These are phyloP conservation scores for Chaetoderma sp. DNA, from an alignment of 2,888 invertebrate genomes.

Conservation along the genomic window DNA sequence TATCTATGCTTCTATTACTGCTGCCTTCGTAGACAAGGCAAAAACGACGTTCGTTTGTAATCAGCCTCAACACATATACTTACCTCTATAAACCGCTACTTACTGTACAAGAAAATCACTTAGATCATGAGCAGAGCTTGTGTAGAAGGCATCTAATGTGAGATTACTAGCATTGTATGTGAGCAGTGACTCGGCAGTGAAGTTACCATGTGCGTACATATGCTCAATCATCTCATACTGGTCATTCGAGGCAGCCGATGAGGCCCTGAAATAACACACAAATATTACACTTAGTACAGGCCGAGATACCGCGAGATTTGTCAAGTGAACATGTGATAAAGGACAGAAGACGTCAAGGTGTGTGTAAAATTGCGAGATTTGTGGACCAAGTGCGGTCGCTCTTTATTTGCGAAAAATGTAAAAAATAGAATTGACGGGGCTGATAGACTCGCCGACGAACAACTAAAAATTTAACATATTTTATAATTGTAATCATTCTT, in stretches of 20 bases:
- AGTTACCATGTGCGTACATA: conserved; percentile 32
- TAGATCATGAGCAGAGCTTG: conserved; percentile 44
- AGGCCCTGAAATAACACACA: conserved; percentile 43
- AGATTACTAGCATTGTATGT: conserved; percentile 33
- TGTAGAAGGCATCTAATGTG: conserved; percentile 41
- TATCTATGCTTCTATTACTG: neutral
- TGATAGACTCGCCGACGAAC: too few species aligned
- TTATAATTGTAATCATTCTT: too few species aligned
- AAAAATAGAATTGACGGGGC: too few species aligned
- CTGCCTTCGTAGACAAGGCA: neutral
- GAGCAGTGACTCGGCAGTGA: conserved; percentile 18
- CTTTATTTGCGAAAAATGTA: too few species aligned
- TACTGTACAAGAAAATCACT: conserved; percentile 54
- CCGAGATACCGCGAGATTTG: too few species aligned
- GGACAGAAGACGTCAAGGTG: neutral
- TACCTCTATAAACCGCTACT: too few species aligned
- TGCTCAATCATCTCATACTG: conserved; percentile 48
- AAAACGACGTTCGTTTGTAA: too few species aligned
- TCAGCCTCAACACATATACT: too few species aligned
- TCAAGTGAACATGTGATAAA: too few species aligned
- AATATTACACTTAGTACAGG: too few species aligned
- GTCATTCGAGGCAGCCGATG: conserved; percentile 39
- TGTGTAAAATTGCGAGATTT: neutral
- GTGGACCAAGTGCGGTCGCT: too few species aligned
- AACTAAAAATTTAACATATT: too few species aligned